phyloP scores from a whole-genome alignment of 2,797 vertebrate species.

The Cirrhinus mrigala region DNA sequence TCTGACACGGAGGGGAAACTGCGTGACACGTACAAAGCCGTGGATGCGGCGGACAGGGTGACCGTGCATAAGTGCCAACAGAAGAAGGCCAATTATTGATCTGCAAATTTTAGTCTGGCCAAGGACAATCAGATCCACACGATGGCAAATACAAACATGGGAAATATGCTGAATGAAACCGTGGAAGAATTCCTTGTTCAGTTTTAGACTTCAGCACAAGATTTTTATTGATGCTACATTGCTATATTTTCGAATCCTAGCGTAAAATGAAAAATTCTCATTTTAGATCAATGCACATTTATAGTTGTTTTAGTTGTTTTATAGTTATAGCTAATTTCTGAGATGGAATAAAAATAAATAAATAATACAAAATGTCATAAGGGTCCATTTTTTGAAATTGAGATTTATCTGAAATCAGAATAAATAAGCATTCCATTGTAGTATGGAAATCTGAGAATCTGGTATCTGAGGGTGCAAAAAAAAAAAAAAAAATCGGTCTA shows the following conservation, averaged over 20 bases:
- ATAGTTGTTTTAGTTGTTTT: not conserved
- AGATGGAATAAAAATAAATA: too few relatives aligned
- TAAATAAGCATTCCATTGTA: too few relatives aligned
- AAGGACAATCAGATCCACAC: constrained; percentile 22
- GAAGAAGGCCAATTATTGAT: constrained; percentile 73
- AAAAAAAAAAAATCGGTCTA: too few relatives aligned
- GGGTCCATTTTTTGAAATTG: too few relatives aligned
- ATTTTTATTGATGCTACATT: not conserved
- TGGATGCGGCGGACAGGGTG: constrained; percentile 54
- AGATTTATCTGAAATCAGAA: too few relatives aligned
- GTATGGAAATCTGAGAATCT: too few relatives aligned
- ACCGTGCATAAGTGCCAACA: constrained; percentile 67
- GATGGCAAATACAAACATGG: not conserved
- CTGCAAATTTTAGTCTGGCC: constrained; percentile 47
- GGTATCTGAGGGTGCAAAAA: too few relatives aligned
- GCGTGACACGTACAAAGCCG: constrained; percentile 70
- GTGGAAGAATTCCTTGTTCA: not conserved
- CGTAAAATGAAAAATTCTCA: not conserved
- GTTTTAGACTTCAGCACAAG: not conserved
- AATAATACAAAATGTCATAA: too few relatives aligned
- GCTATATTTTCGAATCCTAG: not conserved
- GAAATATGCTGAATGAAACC: not conserved
- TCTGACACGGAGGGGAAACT: constrained; percentile 70
- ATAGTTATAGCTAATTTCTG: not conserved
- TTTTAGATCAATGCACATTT: not conserved